Conservation (phyloP, 1,140 invertebrate species). For the Theocolax elegans region DNA sequence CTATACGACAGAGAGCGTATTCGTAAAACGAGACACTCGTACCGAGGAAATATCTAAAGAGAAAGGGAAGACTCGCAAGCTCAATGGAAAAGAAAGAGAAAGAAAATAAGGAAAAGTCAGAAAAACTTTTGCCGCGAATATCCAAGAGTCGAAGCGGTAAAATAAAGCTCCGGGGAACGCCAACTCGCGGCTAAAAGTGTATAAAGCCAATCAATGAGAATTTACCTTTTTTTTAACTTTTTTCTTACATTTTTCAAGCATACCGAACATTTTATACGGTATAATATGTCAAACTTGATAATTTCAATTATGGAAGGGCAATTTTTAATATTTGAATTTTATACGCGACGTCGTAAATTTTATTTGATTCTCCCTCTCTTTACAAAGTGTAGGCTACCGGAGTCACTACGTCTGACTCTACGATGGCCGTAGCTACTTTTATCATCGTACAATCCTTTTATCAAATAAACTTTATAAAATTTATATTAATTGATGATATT, state of each 20-base stretch:
- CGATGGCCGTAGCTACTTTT: no score
- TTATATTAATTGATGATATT: no score
- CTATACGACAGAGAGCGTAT: neutral
- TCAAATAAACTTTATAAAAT: no score
- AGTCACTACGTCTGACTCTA: no score
- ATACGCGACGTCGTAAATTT: no score
- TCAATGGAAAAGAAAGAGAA: neutral
- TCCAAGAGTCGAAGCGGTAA: slow-evolving; percentile 1
- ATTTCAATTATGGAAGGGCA: no score
- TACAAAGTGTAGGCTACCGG: no score
- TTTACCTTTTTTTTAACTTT: neutral
- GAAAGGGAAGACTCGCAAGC: neutral
- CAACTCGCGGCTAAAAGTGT: neutral
- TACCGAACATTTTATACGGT: no score
- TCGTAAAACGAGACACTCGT: slow-evolving; percentile 8
- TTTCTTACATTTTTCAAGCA: neutral
- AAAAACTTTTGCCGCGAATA: neutral
- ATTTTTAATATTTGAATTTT: no score
- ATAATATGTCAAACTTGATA: no score
- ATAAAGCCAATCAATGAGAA: neutral
- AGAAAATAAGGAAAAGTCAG: neutral
- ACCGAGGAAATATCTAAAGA: neutral
- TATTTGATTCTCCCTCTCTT: no score
- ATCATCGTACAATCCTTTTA: no score
- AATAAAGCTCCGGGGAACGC: neutral